Evolutionary conservation across 2,888 invertebrate species (phyloP), one percentile per base, ranked within the genome.

Genomic region (Sclerodermus sp.): DNA sequence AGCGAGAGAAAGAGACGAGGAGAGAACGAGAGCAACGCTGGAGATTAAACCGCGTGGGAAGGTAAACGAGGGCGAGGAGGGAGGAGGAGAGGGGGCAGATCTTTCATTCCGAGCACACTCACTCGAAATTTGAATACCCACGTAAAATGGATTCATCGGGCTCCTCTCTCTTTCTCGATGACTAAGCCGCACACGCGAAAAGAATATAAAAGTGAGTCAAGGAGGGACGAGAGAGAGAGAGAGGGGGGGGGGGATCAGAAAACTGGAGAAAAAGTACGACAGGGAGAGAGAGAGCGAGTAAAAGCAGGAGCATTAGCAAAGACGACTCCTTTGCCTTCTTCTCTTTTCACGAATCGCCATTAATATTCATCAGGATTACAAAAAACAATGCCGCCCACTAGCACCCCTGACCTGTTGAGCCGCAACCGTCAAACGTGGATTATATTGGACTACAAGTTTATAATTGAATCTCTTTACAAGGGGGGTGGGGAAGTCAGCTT

Each of bases 281-380:
- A 44, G 18, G 53, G 44, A 42, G 44, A 47, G 18, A 39, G 14
- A 36, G 47, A 51, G 10, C 39, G 9, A 46, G 34, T n/a, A 23
- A 5, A 23, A 8, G 23, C 8, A 23, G 23, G 4, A 23, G 23
- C 23, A 23, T 23, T 23, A 23, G 8, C 23, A 23, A 8, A 3
- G 4, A 8, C 8, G 23, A 23, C 8, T 23, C 23, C 23, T 23
- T 23, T 5, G 23, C 13, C 34, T 5, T 45, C 45, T 37, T 13
- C 2, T 47, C 47, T 53, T 50, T 56, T 50, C 48, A 44, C 57
- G 39, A 57, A 51, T 49, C 46, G 18, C 16, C 73, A 76, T 76
- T 76, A 76, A 74, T 76, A 76, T 76, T 76, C 74, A 73, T 71
- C 69, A 70, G 71, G 68, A 74, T 74, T 70, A 72, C 68, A 65